A percentile compares a stretch with the other conserved stretches of the same genome.
Evolutionary conservation across 2,888 invertebrate species (phyloP).

Genomic region (Sussaba pulchella): DNA sequence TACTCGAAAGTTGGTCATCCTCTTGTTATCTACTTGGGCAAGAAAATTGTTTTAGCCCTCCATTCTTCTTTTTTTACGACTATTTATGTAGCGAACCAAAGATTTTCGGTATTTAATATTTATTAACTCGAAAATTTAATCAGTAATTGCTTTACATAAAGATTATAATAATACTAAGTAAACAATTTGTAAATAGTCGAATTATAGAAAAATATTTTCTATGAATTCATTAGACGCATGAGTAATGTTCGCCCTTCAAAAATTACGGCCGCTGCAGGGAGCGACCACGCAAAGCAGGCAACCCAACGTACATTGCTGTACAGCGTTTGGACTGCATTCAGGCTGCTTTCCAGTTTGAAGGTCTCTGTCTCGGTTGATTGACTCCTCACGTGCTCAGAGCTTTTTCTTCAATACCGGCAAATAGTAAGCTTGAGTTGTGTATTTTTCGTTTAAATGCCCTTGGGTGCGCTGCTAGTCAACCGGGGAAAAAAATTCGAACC

Average conservation of each 20-base stretch:
- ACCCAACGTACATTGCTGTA: background rate
- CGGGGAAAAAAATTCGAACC: background rate
- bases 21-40: background rate
- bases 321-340: constrained; percentile 1
- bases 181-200: background rate
- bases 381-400: background rate
- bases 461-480: constrained; percentile 14
- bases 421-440: background rate
- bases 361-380: background rate
- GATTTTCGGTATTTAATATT: too few relatives aligned
- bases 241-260: background rate
- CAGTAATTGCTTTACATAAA: too few relatives aligned
- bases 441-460: background rate
- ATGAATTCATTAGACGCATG: background rate
- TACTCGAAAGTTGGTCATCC: background rate
- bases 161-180: too few relatives aligned
- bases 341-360: background rate
- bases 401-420: background rate
- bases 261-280: background rate
- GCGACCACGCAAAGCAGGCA: background rate
- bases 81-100: background rate
- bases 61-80: background rate
- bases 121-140: too few relatives aligned
- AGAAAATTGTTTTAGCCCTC: too few relatives aligned
- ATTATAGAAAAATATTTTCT: background rate